phyloP scores from a whole-genome alignment of 2,888 invertebrate species.

The Diloba caeruleocephala region DNA sequence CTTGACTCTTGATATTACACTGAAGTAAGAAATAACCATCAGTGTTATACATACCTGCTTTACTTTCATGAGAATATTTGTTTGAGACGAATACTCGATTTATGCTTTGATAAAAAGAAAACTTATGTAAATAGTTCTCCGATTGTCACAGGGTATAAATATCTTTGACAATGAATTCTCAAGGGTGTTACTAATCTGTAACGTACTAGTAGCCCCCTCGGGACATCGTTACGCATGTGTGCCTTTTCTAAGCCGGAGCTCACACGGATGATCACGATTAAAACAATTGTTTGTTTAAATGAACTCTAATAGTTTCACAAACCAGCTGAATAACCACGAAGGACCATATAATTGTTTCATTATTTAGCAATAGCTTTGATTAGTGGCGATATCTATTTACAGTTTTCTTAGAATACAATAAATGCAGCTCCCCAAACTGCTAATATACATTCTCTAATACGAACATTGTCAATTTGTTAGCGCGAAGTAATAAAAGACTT shows the following conservation, averaged over 20 bases:
- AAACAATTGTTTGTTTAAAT: conserved; percentile 29
- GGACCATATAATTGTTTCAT: too few species aligned
- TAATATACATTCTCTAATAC: conserved; percentile 41
- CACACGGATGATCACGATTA: conserved; percentile 26
- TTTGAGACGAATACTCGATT: too few species aligned
- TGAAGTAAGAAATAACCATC: too few species aligned
- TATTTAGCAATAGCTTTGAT: too few species aligned
- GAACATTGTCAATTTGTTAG: conserved; percentile 55
- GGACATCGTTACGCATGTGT: conserved; percentile 31
- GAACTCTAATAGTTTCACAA: conserved; percentile 5
- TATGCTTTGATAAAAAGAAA: too few species aligned
- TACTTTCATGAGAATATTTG: too few species aligned
- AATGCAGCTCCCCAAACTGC: conserved; percentile 25
- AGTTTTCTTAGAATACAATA: conserved; percentile 20
- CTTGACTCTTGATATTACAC: too few species aligned
- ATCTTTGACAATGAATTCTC: conserved; percentile 24
- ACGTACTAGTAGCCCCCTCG: conserved; percentile 28
- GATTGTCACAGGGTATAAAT: conserved; percentile 29
- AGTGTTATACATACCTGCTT: too few species aligned
- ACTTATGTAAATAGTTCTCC: too few species aligned
- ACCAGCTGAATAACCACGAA: not conserved
- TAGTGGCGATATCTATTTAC: conserved; percentile 2
- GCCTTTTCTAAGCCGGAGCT: conserved; percentile 31
- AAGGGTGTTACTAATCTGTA: conserved; percentile 38
- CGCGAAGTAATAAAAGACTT: conserved; percentile 62